phyloP scores from a whole-genome alignment of 2,113 vertebrate genomes.

The Trinectes maculatus region DNA sequence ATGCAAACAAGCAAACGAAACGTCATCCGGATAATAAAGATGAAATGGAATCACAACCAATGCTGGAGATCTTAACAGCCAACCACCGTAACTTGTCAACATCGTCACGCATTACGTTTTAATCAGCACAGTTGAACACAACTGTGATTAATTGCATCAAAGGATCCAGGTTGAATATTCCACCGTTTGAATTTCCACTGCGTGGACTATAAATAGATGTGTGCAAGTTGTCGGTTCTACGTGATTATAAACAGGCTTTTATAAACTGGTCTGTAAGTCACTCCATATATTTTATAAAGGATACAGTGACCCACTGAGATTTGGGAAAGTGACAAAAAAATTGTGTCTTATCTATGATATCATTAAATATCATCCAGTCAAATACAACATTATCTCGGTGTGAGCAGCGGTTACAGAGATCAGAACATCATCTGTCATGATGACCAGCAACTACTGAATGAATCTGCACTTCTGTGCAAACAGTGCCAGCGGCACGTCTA shows the following conservation, averaged over 20 bases:
- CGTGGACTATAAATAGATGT: no score
- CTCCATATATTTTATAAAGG: no score
- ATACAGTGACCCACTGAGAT: neutral
- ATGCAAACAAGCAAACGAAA: neutral
- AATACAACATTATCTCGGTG: conserved; percentile 14
- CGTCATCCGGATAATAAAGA: neutral
- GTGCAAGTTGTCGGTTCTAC: no score
- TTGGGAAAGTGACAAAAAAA: conserved; percentile 6
- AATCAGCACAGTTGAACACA: neutral
- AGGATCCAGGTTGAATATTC: no score
- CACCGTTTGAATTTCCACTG: no score
- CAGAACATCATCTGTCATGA: conserved; percentile 29
- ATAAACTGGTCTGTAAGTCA: no score
- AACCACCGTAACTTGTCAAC: neutral
- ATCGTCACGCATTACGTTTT: neutral
- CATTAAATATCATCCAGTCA: conserved; percentile 7
- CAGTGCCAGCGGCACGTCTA: conserved; percentile 49
- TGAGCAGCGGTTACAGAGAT: conserved; percentile 4
- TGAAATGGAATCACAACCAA: neutral
- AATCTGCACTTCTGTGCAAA: conserved; percentile 42
- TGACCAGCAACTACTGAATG: conserved; percentile 37
- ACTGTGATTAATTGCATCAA: neutral
- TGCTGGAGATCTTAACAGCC: no score
- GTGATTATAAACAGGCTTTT: no score
- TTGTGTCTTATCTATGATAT: neutral